Conservation (phyloP, 2,888 invertebrate genomes). For the Pycnomerus fuliginosus region DNA sequence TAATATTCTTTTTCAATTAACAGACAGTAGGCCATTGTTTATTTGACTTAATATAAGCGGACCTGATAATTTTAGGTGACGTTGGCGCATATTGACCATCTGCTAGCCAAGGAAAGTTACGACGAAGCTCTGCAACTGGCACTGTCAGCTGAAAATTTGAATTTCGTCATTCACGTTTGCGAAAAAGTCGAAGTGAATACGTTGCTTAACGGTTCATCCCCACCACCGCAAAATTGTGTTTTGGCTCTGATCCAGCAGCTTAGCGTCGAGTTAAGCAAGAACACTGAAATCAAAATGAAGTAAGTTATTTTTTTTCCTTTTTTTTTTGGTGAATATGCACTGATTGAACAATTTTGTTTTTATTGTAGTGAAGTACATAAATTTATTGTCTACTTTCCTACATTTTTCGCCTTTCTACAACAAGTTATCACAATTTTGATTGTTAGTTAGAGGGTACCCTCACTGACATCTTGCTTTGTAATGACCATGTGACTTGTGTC, state of each 20-base stretch:
- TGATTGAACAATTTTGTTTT: too few species aligned
- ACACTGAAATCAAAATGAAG: slow-evolving; percentile 82
- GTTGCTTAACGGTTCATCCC: slow-evolving; percentile 69
- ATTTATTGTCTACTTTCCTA: too few species aligned
- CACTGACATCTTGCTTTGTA: too few species aligned
- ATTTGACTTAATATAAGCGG: too few species aligned
- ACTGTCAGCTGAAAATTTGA: slow-evolving; percentile 81
- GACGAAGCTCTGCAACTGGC: slow-evolving; percentile 92
- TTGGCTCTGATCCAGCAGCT: slow-evolving; percentile 93
- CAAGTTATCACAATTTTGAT: too few species aligned
- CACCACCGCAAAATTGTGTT: slow-evolving; percentile 83
- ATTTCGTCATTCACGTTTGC: slow-evolving; percentile 83
- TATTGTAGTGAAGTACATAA: too few species aligned
- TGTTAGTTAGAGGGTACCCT: too few species aligned
- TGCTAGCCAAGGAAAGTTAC: slow-evolving; percentile 70
- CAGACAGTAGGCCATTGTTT: too few species aligned
- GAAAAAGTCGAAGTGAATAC: slow-evolving; percentile 81
- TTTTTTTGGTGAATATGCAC: slow-evolving; percentile 2
- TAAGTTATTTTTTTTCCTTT: slow-evolving; percentile 47
- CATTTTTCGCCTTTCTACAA: too few species aligned
- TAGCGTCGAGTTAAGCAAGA: slow-evolving; percentile 81
- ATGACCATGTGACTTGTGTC: too few species aligned
- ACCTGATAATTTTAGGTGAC: slow-evolving; percentile 56
- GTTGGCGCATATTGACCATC: slow-evolving; percentile 68
- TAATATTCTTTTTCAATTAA: too few species aligned